phyloP scores from a whole-genome alignment of 2,113 vertebrate genomes.

The Alectura lathami region DNA sequence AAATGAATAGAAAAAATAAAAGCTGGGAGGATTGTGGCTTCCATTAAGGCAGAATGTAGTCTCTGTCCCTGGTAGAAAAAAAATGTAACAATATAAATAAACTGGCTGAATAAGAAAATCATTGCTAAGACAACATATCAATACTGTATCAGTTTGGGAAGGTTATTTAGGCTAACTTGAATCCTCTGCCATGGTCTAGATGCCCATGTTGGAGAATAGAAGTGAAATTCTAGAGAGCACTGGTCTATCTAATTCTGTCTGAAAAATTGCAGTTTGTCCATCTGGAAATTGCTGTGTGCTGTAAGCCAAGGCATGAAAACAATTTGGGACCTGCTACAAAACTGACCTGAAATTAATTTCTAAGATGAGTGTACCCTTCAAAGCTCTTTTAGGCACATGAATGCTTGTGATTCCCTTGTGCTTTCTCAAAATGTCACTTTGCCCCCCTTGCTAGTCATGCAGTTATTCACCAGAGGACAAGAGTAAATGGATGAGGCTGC shows the following conservation, averaged over 20 bases:
- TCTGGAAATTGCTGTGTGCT: background rate
- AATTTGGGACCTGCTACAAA: background rate
- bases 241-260: background rate
- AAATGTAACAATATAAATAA: too few species aligned
- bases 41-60: background rate
- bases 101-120: background rate
- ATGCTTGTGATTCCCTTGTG: background rate
- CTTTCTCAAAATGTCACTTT: background rate
- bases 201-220: background rate
- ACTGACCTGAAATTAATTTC: background rate
- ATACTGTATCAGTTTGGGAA: background rate
- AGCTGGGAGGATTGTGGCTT: background rate
- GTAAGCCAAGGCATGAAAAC: background rate
- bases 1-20: background rate
- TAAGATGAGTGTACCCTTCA: background rate
- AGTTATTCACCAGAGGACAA: background rate
- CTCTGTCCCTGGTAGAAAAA: background rate
- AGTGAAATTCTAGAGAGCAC: background rate
- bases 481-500: background rate
- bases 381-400: rapidly evolving
- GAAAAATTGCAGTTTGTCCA: background rate
- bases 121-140: background rate
- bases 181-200: background rate
- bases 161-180: background rate
- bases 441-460: background rate